A percentile compares a stretch with the other conserved stretches of the same genome.
Evolutionary conservation across 2,888 invertebrate species (phyloP).

Genomic region (Nomada goodeniana): DNA sequence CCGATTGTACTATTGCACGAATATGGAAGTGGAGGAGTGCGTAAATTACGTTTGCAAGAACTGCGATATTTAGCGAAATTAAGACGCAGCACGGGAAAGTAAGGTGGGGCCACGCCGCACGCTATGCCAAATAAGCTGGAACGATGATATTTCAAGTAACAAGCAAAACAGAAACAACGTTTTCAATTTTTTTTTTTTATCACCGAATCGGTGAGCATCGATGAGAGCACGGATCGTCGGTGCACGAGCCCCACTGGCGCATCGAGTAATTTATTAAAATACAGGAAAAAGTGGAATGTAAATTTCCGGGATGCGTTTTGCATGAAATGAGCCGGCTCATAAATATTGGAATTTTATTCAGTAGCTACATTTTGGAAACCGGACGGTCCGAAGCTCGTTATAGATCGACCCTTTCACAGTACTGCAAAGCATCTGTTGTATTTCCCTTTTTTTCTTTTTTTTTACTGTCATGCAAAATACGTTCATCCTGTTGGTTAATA

Average conservation of each 20-base stretch:
- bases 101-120: constrained; percentile 38
- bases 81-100: constrained; percentile 19
- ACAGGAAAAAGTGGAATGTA: constrained; percentile 63
- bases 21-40: background rate
- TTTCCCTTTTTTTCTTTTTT: constrained; percentile 33
- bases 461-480: constrained; percentile 19
- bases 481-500: constrained; percentile 21
- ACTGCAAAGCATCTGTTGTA: constrained; percentile 54
- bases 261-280: constrained; percentile 60
- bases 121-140: constrained; percentile 41
- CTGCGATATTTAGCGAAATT: constrained; percentile 50
- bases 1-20: background rate
- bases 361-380: constrained; percentile 58
- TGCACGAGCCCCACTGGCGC: constrained; percentile 29
- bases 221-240: constrained; percentile 8
- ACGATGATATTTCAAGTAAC: constrained; percentile 59
- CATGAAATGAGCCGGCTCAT: constrained; percentile 63
- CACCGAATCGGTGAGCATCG: constrained; percentile 36
- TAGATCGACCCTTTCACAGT: constrained; percentile 51
- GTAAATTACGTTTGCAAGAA: constrained; percentile 42
- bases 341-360: constrained; percentile 66
- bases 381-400: constrained; percentile 60
- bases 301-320: constrained; percentile 60
- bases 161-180: constrained; percentile 61
- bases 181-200: constrained; percentile 56